Percentiles rank a stretch among this genome's conserved stretches.
phyloP scores from a whole-genome alignment of 2,888 invertebrate species.

The Clivina fossor region DNA sequence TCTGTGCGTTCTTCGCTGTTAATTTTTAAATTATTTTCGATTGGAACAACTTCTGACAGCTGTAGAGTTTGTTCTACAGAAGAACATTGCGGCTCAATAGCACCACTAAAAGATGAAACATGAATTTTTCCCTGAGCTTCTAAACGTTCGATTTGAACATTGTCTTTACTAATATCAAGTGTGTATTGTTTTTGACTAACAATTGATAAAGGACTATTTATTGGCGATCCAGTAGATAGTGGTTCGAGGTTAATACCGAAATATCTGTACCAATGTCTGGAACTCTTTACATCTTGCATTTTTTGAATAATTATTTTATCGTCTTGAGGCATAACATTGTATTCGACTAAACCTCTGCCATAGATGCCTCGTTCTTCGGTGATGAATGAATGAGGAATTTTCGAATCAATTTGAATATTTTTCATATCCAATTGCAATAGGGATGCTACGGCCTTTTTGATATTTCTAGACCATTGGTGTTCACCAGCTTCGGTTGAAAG shows the following conservation, averaged over 20 bases:
- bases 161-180: constrained; percentile 39
- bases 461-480: constrained; percentile 50
- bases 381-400: constrained; percentile 45
- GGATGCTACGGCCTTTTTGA: constrained; percentile 52
- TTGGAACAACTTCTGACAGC: constrained; percentile 42
- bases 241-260: constrained; percentile 43
- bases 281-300: constrained; percentile 45
- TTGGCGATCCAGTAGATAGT: constrained; percentile 45
- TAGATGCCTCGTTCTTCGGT: constrained; percentile 50
- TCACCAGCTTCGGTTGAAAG: constrained; percentile 47
- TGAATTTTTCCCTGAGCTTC: constrained; percentile 43
- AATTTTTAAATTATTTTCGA: constrained; percentile 38
- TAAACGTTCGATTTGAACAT: constrained; percentile 40
- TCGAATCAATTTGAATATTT: constrained; percentile 40
- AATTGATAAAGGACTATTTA: constrained; percentile 43
- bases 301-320: constrained; percentile 47
- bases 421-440: constrained; percentile 50
- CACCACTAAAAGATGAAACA: constrained; percentile 42
- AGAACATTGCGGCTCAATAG: constrained; percentile 49
- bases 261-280: constrained; percentile 44
- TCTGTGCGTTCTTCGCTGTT: constrained; percentile 32
- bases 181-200: constrained; percentile 43
- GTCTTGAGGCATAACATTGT: constrained; percentile 45
- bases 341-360: constrained; percentile 48
- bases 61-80: constrained; percentile 51